A percentile compares a stretch with the other conserved stretches of the same genome.
Evolutionary conservation across 2,888 invertebrate species (phyloP).

Genomic region (Harmothoe impar): DNA sequence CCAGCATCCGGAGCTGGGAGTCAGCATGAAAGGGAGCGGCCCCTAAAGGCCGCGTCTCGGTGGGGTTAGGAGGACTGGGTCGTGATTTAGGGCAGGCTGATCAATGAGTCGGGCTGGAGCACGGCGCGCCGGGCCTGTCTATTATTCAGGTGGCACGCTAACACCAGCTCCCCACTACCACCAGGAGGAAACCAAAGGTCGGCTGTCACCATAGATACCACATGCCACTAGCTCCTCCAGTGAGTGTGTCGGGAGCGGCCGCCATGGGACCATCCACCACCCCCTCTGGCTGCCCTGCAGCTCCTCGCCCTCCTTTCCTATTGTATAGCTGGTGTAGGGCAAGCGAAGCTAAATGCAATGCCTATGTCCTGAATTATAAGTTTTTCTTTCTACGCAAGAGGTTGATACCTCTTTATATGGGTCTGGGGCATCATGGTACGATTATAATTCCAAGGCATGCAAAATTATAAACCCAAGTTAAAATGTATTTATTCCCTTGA

Average conservation of each 20-base stretch:
- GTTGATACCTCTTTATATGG: too few species aligned
- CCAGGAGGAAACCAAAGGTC: slow-evolving; percentile 42
- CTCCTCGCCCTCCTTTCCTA: too few species aligned
- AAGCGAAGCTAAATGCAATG: slow-evolving; percentile 17
- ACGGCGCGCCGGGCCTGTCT: background rate
- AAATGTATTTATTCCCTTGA: too few species aligned
- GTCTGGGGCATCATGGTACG: too few species aligned
- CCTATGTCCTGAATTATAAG: background rate
- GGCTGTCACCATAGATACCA: slow-evolving; percentile 47
- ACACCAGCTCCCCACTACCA: background rate
- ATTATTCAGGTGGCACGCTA: slow-evolving; percentile 34
- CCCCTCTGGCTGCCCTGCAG: too few species aligned
- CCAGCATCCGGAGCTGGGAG: too few species aligned
- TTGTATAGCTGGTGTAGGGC: background rate
- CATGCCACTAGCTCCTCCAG: slow-evolving; percentile 1
- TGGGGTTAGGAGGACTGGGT: too few species aligned
- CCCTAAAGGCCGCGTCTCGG: too few species aligned
- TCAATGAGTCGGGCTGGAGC: background rate
- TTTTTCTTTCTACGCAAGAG: too few species aligned
- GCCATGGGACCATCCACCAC: background rate
- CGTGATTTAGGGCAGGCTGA: background rate
- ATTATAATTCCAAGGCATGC: too few species aligned
- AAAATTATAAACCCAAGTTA: too few species aligned
- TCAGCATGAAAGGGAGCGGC: too few species aligned
- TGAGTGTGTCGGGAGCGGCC: background rate